Conservation (phyloP, 1,140 invertebrate genomes). For the Grapholita molesta region DNA sequence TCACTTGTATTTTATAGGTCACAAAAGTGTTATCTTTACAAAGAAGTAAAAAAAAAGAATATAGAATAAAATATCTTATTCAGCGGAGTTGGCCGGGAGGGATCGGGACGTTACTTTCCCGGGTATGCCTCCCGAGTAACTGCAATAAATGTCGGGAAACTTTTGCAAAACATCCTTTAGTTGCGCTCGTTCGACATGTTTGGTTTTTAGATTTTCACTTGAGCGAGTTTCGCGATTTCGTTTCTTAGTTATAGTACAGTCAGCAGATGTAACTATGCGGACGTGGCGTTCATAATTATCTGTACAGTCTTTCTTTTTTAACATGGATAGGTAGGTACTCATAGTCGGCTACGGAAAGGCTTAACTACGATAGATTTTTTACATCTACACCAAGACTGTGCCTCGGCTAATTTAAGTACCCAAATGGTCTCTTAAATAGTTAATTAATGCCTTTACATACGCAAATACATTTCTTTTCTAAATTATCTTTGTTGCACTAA, state of each 20-base stretch:
- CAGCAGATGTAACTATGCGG: not conserved
- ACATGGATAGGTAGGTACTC: no score
- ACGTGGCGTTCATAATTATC: no score
- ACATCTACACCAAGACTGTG: no score
- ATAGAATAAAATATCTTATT: slow-evolving; percentile 27
- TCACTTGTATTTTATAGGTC: not conserved
- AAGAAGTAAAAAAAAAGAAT: not conserved
- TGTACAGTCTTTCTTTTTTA: no score
- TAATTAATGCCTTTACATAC: no score
- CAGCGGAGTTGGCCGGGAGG: slow-evolving; percentile 25
- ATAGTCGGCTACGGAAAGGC: no score
- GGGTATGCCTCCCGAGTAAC: slow-evolving; percentile 22
- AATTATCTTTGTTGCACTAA: no score
- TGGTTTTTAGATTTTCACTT: slow-evolving; percentile 44
- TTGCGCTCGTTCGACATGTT: slow-evolving; percentile 43
- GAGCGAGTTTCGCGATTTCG: slow-evolving; percentile 25
- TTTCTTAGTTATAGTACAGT: slow-evolving; percentile 32
- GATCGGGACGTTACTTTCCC: slow-evolving; percentile 19
- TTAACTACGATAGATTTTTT: no score
- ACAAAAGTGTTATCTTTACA: slow-evolving; percentile 4
- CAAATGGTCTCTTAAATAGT: no score
- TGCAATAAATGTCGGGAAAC: slow-evolving; percentile 50
- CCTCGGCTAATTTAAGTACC: no score
- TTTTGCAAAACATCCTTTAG: slow-evolving; percentile 45
- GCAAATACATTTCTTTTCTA: no score